Percentiles rank a stretch among this genome's conserved stretches.
These are phyloP conservation scores for Sciaenops ocellatus DNA, from an alignment of 2,797 vertebrate genomes.

Conservation along the genomic window DNA sequence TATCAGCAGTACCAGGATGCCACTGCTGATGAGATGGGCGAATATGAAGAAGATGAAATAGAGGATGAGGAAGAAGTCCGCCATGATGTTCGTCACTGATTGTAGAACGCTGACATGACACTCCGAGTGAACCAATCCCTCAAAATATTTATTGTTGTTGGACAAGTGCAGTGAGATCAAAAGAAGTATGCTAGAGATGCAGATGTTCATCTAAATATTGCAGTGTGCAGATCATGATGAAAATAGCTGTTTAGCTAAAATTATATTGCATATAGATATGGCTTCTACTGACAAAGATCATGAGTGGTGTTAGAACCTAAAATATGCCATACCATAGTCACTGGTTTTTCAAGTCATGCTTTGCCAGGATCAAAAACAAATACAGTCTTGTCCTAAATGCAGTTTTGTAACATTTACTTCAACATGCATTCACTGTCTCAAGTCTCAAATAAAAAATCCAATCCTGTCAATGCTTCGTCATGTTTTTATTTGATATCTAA, in stretches of 20 bases:
- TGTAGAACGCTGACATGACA: conserved; percentile 23
- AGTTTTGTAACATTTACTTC: conserved; percentile 77
- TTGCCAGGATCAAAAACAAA: conserved; percentile 51
- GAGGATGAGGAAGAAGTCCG: conserved; percentile 84
- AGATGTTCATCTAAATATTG: conserved; percentile 46
- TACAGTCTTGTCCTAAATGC: conserved; percentile 50
- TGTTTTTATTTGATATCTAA: conserved; percentile 17
- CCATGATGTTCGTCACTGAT: conserved; percentile 80
- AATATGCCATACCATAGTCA: conserved; percentile 50
- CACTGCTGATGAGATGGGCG: conserved; percentile 89
- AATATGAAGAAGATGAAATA: conserved; percentile 87
- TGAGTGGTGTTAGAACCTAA: conserved; percentile 53
- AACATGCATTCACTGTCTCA: conserved; percentile 59
- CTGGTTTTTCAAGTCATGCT: conserved; percentile 66
- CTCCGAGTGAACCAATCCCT: conserved; percentile 25
- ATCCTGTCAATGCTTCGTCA: conserved; percentile 26
- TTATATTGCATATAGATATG: conserved; percentile 51
- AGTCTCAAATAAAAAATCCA: conserved; percentile 69
- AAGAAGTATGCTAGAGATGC: conserved; percentile 25
- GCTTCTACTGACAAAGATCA: conserved; percentile 57
- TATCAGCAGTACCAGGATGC: conserved; percentile 95
- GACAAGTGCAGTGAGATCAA: conserved; percentile 43
- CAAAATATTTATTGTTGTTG: conserved; percentile 42
- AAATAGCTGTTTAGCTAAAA: conserved; percentile 56
- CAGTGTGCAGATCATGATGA: conserved; percentile 55